Percentiles rank a stretch among this genome's conserved stretches.
These are phyloP conservation scores for Macropodus opercularis DNA, from an alignment of 2,797 vertebrate species.

Conservation along the genomic window DNA sequence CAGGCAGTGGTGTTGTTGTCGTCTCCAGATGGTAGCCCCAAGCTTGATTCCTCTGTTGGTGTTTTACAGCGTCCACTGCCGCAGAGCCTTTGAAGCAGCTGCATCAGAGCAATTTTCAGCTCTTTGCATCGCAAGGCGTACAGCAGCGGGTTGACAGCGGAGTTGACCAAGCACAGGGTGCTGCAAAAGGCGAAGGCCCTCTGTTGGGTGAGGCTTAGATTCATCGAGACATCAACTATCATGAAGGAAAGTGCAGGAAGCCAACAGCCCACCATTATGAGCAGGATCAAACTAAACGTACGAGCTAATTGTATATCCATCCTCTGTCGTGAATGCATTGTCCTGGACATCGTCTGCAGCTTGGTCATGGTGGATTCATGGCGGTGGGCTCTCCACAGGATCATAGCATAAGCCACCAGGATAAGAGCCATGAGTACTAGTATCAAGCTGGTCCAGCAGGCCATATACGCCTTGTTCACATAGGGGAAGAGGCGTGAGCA, in stretches of 20 bases:
- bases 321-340: conserved; percentile 81
- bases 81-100: conserved; percentile 43
- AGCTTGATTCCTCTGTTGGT: conserved; percentile 21
- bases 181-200: conserved; percentile 91
- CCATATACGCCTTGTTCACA: conserved; percentile 82
- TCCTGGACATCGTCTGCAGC: conserved; percentile 47
- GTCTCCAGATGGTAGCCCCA: conserved; percentile 20
- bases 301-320: conserved; percentile 91
- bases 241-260: conserved; percentile 87
- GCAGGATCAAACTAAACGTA: conserved; percentile 87
- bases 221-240: conserved; percentile 79
- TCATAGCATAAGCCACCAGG: conserved; percentile 82
- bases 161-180: conserved; percentile 92
- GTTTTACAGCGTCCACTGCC: conserved; percentile 56
- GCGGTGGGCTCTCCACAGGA: conserved; percentile 89
- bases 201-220: conserved; percentile 72
- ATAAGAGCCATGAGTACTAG: conserved; percentile 85
- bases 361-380: conserved; percentile 85
- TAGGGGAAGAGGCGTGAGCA: conserved; percentile 91
- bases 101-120: conserved; percentile 78
- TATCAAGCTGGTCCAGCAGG: conserved; percentile 84
- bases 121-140: conserved; percentile 90
- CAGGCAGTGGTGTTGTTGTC: conserved; percentile 39
- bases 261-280: conserved; percentile 89
- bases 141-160: conserved; percentile 89